A percentile compares a stretch with the other conserved stretches of the same genome.
Evolutionary conservation across 2,797 vertebrate species (phyloP).

Genomic region (Cephalopachus bancanus): DNA sequence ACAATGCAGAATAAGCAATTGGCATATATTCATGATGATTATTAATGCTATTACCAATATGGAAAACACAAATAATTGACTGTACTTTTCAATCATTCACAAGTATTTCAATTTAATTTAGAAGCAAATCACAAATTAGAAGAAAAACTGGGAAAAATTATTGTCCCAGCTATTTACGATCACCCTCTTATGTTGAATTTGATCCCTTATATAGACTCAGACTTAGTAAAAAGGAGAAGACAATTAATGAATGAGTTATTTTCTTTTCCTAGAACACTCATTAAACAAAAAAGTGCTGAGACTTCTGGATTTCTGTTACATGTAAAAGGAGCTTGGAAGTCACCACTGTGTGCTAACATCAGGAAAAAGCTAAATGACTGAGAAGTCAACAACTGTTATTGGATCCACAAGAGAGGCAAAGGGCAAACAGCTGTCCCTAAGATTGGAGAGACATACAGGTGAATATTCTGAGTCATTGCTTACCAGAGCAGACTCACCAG

Average conservation of each 20-base stretch:
- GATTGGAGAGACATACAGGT: neutral
- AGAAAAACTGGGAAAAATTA: neutral
- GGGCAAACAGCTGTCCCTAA: neutral
- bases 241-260: neutral
- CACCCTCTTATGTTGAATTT: neutral
- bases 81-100: neutral
- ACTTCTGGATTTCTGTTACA: neutral
- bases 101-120: constrained; percentile 1
- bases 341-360: too few species aligned
- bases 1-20: neutral
- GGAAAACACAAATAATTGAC: too few species aligned
- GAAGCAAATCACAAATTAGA: neutral
- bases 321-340: neutral
- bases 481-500: neutral
- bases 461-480: neutral
- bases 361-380: neutral
- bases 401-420: neutral
- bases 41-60: neutral
- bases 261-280: neutral
- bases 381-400: neutral
- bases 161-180: neutral
- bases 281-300: neutral
- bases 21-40: neutral
- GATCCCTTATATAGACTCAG: neutral
- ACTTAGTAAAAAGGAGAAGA: neutral